Conservation (phyloP, 2,113 vertebrate species). For the Dipodomys ordii region DNA sequence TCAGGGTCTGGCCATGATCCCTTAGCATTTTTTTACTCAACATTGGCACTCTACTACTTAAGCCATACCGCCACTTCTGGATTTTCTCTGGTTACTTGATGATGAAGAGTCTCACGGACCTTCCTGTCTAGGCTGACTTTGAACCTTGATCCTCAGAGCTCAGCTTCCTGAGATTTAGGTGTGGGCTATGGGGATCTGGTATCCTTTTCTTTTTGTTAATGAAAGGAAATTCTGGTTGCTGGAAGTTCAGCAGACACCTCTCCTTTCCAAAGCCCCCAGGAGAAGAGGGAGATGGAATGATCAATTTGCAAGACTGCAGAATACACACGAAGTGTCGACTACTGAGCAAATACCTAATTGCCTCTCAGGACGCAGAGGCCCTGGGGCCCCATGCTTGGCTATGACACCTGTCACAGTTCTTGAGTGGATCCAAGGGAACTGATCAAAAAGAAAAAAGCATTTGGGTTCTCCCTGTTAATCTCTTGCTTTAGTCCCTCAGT, state of each 20-base stretch:
- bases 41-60: too few relatives aligned
- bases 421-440: constrained; percentile 4
- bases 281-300: neutral
- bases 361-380: constrained; percentile 16
- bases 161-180: too few relatives aligned
- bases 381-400: neutral
- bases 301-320: neutral
- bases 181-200: too few relatives aligned
- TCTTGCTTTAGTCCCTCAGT: constrained; percentile 18
- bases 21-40: too few relatives aligned
- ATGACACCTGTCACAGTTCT: constrained; percentile 53
- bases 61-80: neutral
- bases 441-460: neutral
- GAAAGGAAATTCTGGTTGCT: neutral
- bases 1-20: too few relatives aligned
- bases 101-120: too few relatives aligned
- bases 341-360: neutral
- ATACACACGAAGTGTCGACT: neutral
- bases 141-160: too few relatives aligned
- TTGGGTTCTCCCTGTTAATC: neutral
- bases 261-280: neutral
- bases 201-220: neutral
- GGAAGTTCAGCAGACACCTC: neutral
- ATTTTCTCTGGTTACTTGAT: too few relatives aligned
- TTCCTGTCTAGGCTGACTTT: too few relatives aligned